Evolutionary conservation across 2,797 vertebrate species (phyloP).

Genomic region (Sebastes umbrosus): DNA sequence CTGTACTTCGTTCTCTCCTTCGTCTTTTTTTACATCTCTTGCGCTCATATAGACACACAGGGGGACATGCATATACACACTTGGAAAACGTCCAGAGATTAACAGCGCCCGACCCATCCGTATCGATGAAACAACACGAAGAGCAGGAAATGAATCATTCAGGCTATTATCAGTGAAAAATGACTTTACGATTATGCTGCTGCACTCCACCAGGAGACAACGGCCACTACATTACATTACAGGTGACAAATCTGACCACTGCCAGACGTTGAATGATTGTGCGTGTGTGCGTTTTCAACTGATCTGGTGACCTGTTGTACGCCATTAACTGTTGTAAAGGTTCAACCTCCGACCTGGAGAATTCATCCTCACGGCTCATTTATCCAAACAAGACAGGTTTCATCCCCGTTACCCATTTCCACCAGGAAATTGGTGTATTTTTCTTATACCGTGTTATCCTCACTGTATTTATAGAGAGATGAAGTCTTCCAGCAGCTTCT

Average conservation of each 20-base stretch:
- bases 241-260: constrained; percentile 57
- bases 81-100: constrained; percentile 34
- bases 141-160: constrained; percentile 47
- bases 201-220: constrained; percentile 41
- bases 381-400: constrained; percentile 15
- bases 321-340: constrained; percentile 35
- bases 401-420: neutral
- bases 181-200: constrained; percentile 52
- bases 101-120: neutral
- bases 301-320: constrained; percentile 35
- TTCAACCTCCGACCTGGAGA: constrained; percentile 38
- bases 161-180: constrained; percentile 52
- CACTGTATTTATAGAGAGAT: neutral
- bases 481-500: neutral
- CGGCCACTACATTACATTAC: constrained; percentile 48
- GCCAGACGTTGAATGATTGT: constrained; percentile 9
- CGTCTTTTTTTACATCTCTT: neutral
- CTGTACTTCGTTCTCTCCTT: constrained; percentile 9
- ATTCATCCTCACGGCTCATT: constrained; percentile 30
- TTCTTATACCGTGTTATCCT: neutral
- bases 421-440: neutral
- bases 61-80: neutral
- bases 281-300: neutral
- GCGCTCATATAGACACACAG: constrained; percentile 1
- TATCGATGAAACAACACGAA: constrained; percentile 40